Conservation (phyloP, 2,888 invertebrate genomes). For the Lamellibrachia satsuma region DNA sequence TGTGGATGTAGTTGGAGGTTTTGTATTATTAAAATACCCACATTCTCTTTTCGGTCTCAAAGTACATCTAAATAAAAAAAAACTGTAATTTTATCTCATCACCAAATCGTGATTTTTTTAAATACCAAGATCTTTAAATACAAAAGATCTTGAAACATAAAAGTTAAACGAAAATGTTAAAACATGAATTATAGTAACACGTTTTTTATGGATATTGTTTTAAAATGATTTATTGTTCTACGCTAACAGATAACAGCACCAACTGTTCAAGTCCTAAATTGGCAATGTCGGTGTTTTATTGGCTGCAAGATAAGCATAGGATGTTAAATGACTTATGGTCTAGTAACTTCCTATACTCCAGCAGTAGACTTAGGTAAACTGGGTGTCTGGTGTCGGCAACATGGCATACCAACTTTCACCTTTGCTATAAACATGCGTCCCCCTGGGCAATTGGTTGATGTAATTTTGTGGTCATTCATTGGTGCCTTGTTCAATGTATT, state of each 20-base stretch:
- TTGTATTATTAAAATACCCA: too few relatives aligned
- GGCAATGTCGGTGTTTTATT: not conserved
- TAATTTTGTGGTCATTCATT: not conserved
- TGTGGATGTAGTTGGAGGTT: too few relatives aligned
- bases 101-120: too few relatives aligned
- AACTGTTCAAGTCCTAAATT: not conserved
- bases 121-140: too few relatives aligned
- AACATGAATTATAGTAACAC: too few relatives aligned
- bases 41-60: too few relatives aligned
- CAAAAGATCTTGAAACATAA: too few relatives aligned
- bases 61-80: too few relatives aligned
- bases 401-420: not conserved
- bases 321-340: not conserved
- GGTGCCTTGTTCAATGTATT: not conserved
- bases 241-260: not conserved
- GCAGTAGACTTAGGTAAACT: not conserved
- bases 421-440: not conserved
- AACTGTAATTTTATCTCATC: too few relatives aligned
- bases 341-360: not conserved
- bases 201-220: too few relatives aligned
- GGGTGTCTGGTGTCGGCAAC: not conserved
- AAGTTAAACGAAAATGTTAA: too few relatives aligned
- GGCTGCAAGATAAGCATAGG: not conserved
- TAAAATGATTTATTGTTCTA: too few relatives aligned
- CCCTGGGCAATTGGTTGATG: not conserved